Base-by-base conservation (phyloP, 2,113 vertebrate species). In the Pungitius pungitius region DNA sequence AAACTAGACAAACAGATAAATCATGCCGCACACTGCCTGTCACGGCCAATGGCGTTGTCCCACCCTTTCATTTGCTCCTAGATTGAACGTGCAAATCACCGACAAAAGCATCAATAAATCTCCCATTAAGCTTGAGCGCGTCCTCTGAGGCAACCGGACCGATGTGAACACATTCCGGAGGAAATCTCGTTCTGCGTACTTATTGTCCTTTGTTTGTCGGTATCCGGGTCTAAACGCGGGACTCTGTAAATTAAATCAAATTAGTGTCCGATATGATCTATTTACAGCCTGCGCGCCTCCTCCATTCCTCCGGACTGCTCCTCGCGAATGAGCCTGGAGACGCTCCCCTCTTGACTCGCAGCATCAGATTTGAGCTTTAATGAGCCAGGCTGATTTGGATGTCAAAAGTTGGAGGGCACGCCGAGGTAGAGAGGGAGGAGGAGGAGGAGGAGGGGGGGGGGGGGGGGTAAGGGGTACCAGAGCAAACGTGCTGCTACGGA, bases 341-440 rank as follows among this genome's bases (percentile, higher is more conserved):
- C 33, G 27, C 20, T 63, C 6, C 35, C 35, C 8, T 60, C 60
- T 59, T 49, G 57, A 65, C 58, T 54, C 17, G 42, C n/a, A 30
- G 0, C 27, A 27, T 81, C 24, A 54, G 54, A 57, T 68, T 37
- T 62, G 22, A 56, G 17, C n/a, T 65, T 54, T 69, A 49, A 72
- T 60, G 60, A 64, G 51, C 75, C 71, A 82, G 65, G 62, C 76
- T 65, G 70, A 63, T 81, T 67, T 66, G 69, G 78, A 30, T 85
- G 85, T 86, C 84, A 84, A 82, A 92, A 93, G 89, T 91, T 91
- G 85, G 90, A 93, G 87, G 91, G 60, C 90, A 81, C 75, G 75
- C 55, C 45, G 45, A 27, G 69, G 66, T 27, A 51, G 30, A 30
- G 30, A 30, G 30, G 30, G 30, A 30, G 5, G 30, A 30, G 30